Percentiles rank a stretch among this genome's conserved stretches.
Evolutionary conservation across 2,888 invertebrate genomes (phyloP).

Genomic region (Gymnosoma rotundatum): DNA sequence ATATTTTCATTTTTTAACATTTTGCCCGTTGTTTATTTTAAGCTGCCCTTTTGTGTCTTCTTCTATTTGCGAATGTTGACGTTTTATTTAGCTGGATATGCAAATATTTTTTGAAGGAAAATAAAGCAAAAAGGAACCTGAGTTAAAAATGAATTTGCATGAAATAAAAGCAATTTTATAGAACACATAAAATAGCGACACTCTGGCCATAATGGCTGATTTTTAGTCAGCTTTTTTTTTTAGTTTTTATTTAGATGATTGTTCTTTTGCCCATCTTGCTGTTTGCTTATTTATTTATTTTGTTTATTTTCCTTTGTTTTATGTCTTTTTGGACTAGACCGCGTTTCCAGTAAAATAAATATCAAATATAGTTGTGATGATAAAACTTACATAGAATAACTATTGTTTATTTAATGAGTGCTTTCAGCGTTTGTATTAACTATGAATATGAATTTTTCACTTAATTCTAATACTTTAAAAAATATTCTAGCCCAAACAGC

Average conservation of each 20-base stretch:
- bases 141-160: constrained; percentile 55
- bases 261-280: background rate
- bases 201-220: constrained; percentile 63
- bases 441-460: background rate
- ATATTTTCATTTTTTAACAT: constrained; percentile 61
- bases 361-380: background rate
- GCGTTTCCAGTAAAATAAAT: constrained; percentile 20
- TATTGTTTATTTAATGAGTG: constrained; percentile 52
- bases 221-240: constrained; percentile 41
- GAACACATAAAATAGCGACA: constrained; percentile 54
- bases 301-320: background rate
- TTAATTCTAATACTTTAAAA: background rate
- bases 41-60: constrained; percentile 42
- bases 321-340: background rate
- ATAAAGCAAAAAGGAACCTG: constrained; percentile 13
- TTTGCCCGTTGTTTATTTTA: constrained; percentile 66
- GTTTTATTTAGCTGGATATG: constrained; percentile 81
- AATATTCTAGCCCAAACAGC: no score
- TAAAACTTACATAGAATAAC: constrained; percentile 27
- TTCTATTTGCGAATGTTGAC: constrained; percentile 74
- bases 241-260: constrained; percentile 32
- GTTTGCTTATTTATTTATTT: constrained; percentile 8
- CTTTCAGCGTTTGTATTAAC: constrained; percentile 41
- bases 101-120: constrained; percentile 75
- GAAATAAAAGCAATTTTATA: constrained; percentile 64